Conservation (phyloP, 2,888 invertebrate species). For the Hymenopus coronatus region DNA sequence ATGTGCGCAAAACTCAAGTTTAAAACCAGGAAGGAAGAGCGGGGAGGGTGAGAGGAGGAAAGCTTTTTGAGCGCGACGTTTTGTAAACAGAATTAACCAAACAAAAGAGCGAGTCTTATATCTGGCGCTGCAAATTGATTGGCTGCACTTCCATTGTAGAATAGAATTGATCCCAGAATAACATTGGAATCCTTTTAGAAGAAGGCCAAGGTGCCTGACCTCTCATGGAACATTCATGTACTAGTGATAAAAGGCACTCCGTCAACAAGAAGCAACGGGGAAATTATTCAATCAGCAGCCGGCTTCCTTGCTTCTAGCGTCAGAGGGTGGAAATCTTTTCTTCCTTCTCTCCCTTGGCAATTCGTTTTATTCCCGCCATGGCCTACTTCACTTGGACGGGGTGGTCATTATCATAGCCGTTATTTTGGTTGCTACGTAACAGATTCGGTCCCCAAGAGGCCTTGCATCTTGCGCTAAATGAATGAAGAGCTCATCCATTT, state of each 20-base stretch:
- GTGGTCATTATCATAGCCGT: slow-evolving; percentile 11
- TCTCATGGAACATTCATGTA: slow-evolving; percentile 35
- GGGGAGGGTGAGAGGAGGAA: not conserved
- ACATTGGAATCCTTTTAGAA: slow-evolving; percentile 37
- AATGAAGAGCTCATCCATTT: not conserved
- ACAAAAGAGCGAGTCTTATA: slow-evolving; percentile 2
- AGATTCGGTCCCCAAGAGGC: not conserved
- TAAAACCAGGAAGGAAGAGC: not conserved
- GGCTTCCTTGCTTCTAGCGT: not conserved
- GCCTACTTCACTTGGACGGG: not conserved
- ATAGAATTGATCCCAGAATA: slow-evolving; percentile 32
- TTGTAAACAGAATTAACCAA: slow-evolving; percentile 18
- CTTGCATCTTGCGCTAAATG: not conserved
- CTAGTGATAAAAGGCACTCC: slow-evolving; percentile 24
- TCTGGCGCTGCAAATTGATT: slow-evolving; percentile 32
- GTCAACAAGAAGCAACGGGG: slow-evolving; percentile 3
- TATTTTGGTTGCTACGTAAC: not conserved
- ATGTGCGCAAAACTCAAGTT: not conserved
- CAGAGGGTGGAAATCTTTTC: not conserved
- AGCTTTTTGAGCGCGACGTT: not conserved
- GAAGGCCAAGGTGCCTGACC: slow-evolving; percentile 6
- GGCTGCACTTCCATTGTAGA: slow-evolving; percentile 29
- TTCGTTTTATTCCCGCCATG: not conserved
- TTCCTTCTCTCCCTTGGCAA: not conserved
- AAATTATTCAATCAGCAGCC: slow-evolving; percentile 23